Evolutionary conservation across 2,888 invertebrate genomes (phyloP), one percentile per base, ranked within the genome.

Genomic region (Melanotus villosus): DNA sequence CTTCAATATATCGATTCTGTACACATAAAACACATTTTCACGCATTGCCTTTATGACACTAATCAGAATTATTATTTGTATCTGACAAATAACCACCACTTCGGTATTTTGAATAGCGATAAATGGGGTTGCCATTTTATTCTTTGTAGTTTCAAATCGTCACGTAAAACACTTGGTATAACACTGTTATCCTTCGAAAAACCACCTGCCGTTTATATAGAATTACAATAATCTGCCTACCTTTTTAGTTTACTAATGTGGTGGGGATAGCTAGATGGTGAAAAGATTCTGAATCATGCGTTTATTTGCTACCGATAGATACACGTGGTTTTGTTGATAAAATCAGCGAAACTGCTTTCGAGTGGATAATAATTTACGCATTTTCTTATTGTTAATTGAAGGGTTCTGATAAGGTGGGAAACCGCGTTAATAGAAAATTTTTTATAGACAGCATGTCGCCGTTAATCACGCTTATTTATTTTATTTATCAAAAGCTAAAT

Each of bases 51-150:
- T 43, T 5, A 60, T 30, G 21, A 34, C 19, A 7, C 12, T 45
- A 18, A 60, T 45, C 9, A 41, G 43, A 34, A 60, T 45, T 12
- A 60, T 21, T 34, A 60, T 47, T 26, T 60, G 47, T 16, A 60
- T 47, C n/a, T 45, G 47, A 9, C 60, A 60, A 47, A 47, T 10
- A 32, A 60, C 12, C 10, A 47, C 43, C 7, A 60, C 30, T 14
- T 60, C 45, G 2, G 34, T 32, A 21, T 34, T 60, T 45, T 47
- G 26, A 5, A 19, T 14, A 9, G 60, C 3, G 26, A 60, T 43
- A 47, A 60, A 60, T 16, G 60, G 60, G 9, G 60, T 60, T 18
- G 60, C 60, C 60, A 60, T 60, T 34, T 14, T 43, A n/a, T n/a
- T n/a, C n/a, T n/a, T n/a, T n/a, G n/a, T n/a, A n/a, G n/a, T n/a